These are phyloP conservation scores for Gallirallus australis DNA, from an alignment of 2,797 vertebrate genomes.

Conservation along the genomic window DNA sequence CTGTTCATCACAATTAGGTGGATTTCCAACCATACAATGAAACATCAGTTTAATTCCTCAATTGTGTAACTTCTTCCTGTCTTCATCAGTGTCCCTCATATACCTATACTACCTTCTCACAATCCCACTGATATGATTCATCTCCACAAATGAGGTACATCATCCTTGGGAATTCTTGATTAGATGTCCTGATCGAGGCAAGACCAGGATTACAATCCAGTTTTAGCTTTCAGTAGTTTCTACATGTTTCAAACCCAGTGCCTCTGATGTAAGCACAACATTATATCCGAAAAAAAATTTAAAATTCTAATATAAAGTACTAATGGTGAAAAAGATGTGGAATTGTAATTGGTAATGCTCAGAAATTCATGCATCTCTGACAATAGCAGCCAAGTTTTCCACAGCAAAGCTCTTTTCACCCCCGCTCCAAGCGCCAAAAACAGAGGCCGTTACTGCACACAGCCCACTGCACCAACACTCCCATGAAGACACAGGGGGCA, in stretches of 20 bases:
- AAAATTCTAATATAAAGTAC: background rate
- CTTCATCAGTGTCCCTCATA: background rate
- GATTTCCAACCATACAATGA: background rate
- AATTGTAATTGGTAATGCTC: background rate
- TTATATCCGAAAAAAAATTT: background rate
- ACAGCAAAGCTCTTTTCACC: background rate
- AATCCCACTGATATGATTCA: background rate
- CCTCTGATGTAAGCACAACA: background rate
- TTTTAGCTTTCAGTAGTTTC: background rate
- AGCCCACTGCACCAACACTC: background rate
- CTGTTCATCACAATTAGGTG: background rate
- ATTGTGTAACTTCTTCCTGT: background rate
- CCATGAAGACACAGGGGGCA: fast-evolving
- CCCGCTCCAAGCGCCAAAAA: background rate
- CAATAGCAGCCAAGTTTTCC: background rate
- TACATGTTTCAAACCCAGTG: background rate
- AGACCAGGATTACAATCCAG: background rate
- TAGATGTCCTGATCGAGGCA: background rate
- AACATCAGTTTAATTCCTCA: background rate
- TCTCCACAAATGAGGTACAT: background rate
- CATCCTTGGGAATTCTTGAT: background rate
- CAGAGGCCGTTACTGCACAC: fast-evolving
- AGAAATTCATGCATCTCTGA: background rate
- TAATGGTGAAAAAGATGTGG: background rate
- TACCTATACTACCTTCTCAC: background rate